Base-by-base conservation (phyloP, 2,888 invertebrate species). In the Spisula solida region DNA sequence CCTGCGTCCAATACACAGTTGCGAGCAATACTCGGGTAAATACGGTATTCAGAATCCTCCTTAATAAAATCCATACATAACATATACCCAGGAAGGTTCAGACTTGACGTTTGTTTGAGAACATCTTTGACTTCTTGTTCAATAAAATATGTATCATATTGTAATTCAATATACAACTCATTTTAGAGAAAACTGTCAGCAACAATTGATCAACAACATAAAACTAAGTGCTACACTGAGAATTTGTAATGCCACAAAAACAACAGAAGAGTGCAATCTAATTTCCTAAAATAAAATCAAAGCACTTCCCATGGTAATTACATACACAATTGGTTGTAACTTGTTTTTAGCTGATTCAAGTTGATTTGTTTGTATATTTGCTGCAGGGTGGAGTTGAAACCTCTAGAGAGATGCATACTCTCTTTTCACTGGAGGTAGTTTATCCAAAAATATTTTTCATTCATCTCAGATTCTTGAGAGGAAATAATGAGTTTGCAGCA, bases 111-210 rank as follows among this genome's bases (percentile, higher is more conserved):
- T 25, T 41, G 41, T 66, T 66, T 25, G 51, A n/a, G 60, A 66
- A 25, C n/a, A 66, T 66, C 8, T 66, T 6, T 66, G 25, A 25
- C 25, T 66, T n/a, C 10, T 25, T 12, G 60, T 66, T 66, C 60
- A 25, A 66, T 66, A 25, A 66, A 66, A 66, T 66, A 66, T 66
- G 60, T 25, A 66, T 66, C 41, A 66, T 25, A n/a, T n/a, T n/a
- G 60, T 66, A 25, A 66, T 66, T n/a, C 60, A 66, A 66, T 66
- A 66, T 25, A 66, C n/a, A 66, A 66, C n/a, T 10, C 25, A 66
- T 66, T 66, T 66, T n/a, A 66, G 60, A 66, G 60, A 25, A 66
- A 66, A 66, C 60, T 66, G 60, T 12, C 60, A 66, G 60, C n/a
- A 66, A 66, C 25, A 66, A n/a, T 25, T n/a, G 10, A 66, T 25